Conservation (phyloP, 2,888 invertebrate genomes). For the Agrenia bidenticulata region DNA sequence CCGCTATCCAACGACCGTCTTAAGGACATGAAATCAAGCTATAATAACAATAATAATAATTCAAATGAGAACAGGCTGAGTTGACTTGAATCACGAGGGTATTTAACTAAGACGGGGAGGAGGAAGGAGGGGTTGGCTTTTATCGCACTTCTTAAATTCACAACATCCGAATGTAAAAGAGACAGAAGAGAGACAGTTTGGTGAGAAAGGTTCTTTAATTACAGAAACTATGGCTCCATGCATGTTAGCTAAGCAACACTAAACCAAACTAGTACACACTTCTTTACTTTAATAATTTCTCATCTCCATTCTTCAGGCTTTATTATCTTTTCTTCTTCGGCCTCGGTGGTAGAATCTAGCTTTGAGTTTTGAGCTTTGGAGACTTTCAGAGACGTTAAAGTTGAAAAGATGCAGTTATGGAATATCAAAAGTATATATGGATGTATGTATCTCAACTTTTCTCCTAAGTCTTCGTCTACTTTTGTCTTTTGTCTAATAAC, state of each 20-base stretch:
- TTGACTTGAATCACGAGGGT: not conserved
- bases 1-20: too few relatives aligned
- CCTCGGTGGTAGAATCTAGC: not conserved
- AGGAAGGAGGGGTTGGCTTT: not conserved
- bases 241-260: too few relatives aligned
- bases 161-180: not conserved
- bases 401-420: not conserved
- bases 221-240: not conserved
- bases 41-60: conserved; percentile 22
- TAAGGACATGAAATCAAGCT: conserved; percentile 9
- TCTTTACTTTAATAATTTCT: not conserved
- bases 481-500: too few relatives aligned
- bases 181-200: conserved; percentile 3
- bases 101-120: not conserved
- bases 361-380: not conserved
- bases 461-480: not conserved
- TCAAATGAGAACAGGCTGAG: conserved; percentile 14
- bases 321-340: not conserved
- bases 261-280: not conserved
- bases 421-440: too few relatives aligned
- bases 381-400: not conserved
- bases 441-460: not conserved
- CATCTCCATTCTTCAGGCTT: conserved; percentile 2
- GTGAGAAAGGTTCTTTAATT: conserved; percentile 6
- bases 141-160: not conserved